Evolutionary conservation across 2,888 invertebrate species (phyloP), one percentile per base, ranked within the genome.

Genomic region (Artemia sp.): DNA sequence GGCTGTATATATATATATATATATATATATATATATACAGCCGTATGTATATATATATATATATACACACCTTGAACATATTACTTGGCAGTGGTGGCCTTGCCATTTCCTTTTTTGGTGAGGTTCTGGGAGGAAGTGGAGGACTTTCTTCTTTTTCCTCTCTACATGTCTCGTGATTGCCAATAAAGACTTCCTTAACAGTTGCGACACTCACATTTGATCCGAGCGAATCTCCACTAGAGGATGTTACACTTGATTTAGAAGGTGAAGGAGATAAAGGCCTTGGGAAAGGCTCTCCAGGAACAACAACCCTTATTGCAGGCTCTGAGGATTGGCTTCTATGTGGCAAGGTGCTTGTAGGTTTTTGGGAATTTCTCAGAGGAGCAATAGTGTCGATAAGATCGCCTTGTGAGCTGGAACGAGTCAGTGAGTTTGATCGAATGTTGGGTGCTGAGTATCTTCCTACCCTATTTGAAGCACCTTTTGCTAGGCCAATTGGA

Each of bases 181-280:
- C 72, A 5, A 72, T 70, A 12, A 73, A 73, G 51, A 73, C 74
- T 10, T 73, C 73, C 72, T 74, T 75, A 52, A 75, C 74, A 10
- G 75, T 75, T 6, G 73, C 74, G 69, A 73, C 73, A 67, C 74
- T 74, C 24, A 74, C 73, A 67, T 73, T 73, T 6, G 74, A 75
- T 12, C 74, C 73, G 14, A 75, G 70, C 14, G 75, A 75, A 69
- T 75, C 74, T 67, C 73, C 74, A 52, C 74, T 74, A 12, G 75
- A 74, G 24, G 73, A 71, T 67, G 72, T 72, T 24, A 72, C 68
- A 52, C 71, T 71, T 53, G 66, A 51, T 50, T 71, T 71, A 11
- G 71, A 71, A 12, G 71, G 71, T 38, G 71, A 71, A 19, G 53
- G 53, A 50, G 68, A 12, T 52, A 64, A 51, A 12, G 67, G 8